Conservation (phyloP, 2,113 vertebrate species). For the Numida meleagris region DNA sequence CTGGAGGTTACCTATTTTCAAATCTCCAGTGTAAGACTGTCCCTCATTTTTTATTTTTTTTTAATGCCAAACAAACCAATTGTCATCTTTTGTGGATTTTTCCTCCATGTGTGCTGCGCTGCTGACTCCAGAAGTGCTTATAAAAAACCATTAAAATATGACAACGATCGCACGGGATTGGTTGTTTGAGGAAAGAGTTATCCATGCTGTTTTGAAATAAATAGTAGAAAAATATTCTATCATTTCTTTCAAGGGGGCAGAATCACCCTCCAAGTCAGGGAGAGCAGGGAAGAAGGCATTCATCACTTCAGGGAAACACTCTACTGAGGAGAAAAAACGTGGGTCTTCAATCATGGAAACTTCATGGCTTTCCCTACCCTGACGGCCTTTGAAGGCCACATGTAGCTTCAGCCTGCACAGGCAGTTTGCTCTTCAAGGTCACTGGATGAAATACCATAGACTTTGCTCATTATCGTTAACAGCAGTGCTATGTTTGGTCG, state of each 20-base stretch:
- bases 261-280: not conserved
- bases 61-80: constrained; percentile 15
- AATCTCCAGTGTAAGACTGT: not conserved
- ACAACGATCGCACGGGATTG: not conserved
- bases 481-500: not conserved
- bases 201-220: fast-evolving
- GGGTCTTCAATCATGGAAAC: not conserved
- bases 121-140: constrained; percentile 66
- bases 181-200: not conserved
- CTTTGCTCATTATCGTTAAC: not conserved
- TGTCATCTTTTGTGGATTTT: not conserved
- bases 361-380: not conserved
- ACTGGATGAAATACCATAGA: not conserved
- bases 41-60: not conserved
- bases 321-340: not conserved
- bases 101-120: not conserved
- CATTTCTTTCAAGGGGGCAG: not conserved
- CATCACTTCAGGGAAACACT: not conserved
- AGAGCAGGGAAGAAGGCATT: not conserved
- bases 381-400: not conserved
- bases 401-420: not conserved
- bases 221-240: too few relatives aligned
- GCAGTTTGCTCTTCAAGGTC: not conserved
- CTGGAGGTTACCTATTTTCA: constrained; percentile 4
- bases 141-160: not conserved